Evolutionary conservation across 2,888 invertebrate genomes (phyloP), one percentile per base, ranked within the genome.

Genomic region (Ethmia dodecea): DNA sequence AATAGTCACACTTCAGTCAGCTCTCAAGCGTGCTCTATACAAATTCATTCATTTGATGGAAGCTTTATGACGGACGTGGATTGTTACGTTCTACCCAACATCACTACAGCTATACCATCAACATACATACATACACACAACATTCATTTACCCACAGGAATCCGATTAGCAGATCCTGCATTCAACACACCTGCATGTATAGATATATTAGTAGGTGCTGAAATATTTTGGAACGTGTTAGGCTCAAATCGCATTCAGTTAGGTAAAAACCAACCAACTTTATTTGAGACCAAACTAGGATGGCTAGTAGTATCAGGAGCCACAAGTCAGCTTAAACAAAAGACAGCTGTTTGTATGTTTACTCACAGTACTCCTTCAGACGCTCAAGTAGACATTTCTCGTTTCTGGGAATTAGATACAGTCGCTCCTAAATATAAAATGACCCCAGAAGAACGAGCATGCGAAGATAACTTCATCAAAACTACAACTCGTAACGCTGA

Each of bases 141-240:
- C 9, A 18, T 9, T 18, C 9, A 18, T 18, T 18, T 18, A 9
- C 28, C n/a, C n/a, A n/a, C n/a, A n/a, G n/a, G n/a, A n/a, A n/a
- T n/a, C n/a, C n/a, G n/a, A n/a, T 20, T 42, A 3, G 42, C 42
- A 4, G 42, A 42, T 16, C 42, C 42, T 2, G 22, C 28, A 1
- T 42, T 38, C 13, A 9, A 37, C 15, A 9, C 16, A 6, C 42
- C 42, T 0, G 29, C 37, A 12, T 15, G 27, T 9, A 31, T 42
- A n/a, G 20, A 39, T 8, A 34, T 42, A 28, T 15, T 43, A 8
- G 33, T 40, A 6, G 34, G 43, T 18, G 38, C 34, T 8, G 40
- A 41, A 13, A 12, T 41, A 11, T 43, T 42, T 14, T 39, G 42
- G 42, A 13, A 25, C 5, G 18, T 39, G 1, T 8, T 42, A 14